phyloP scores from a whole-genome alignment of 2,113 vertebrate species.

The Myocastor coypus region DNA sequence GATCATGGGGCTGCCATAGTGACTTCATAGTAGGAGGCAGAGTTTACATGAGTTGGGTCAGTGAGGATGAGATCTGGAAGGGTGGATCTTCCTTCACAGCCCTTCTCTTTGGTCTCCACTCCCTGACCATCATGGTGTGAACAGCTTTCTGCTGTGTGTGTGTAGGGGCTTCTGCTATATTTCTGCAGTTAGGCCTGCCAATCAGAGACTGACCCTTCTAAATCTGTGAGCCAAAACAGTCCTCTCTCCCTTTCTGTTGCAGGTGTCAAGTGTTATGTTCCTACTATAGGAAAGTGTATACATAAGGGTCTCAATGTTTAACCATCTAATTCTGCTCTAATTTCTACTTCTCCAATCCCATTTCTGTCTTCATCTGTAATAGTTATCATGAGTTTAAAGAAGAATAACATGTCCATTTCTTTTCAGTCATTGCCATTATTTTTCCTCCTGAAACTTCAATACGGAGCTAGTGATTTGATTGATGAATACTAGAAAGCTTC shows the following conservation, averaged over 20 bases:
- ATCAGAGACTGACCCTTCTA: neutral
- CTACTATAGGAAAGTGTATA: neutral
- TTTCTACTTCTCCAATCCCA: neutral
- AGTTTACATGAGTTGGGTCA: neutral
- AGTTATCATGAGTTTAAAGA: neutral
- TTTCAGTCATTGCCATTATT: neutral
- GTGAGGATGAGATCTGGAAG: neutral
- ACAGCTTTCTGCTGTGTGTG: neutral
- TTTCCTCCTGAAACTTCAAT: neutral
- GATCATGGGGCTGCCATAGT: neutral
- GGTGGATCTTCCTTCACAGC: neutral
- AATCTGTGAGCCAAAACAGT: neutral
- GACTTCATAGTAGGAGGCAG: neutral
- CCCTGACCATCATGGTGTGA: neutral
- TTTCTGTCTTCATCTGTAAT: neutral
- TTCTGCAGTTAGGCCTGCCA: neutral
- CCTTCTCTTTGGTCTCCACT: neutral
- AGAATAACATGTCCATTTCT: neutral
- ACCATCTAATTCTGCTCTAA: neutral
- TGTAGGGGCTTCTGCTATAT: neutral
- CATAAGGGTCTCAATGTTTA: neutral
- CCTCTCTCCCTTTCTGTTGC: neutral
- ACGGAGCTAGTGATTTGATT: neutral
- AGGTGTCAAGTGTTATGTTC: neutral
- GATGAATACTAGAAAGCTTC: neutral